phyloP scores from a whole-genome alignment of 2,113 vertebrate species.

The Canis aureus region DNA sequence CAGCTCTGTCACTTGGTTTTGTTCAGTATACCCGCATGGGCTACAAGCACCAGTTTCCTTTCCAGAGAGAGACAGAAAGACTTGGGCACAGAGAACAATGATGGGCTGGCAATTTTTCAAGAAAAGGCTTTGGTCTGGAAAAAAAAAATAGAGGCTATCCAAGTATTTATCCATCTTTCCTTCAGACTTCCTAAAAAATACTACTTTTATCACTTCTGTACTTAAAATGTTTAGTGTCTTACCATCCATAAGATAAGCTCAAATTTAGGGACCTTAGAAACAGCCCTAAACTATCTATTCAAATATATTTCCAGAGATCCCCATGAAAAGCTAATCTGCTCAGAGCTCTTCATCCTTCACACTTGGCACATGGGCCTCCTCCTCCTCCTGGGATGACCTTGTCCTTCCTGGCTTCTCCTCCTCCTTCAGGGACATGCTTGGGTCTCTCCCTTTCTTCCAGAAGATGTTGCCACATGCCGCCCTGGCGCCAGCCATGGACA shows the following conservation, averaged over 20 bases:
- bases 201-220: not conserved
- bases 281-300: not conserved
- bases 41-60: not conserved
- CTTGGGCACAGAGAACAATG: not conserved
- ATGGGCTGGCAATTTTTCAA: not conserved
- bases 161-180: not conserved
- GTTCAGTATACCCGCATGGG: accelerated
- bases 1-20: not conserved
- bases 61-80: not conserved
- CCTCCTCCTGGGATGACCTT: accelerated
- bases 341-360: not conserved
- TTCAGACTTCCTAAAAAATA: not conserved
- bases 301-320: not conserved
- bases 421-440: not conserved
- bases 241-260: not conserved
- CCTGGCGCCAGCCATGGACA: not conserved
- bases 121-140: not conserved
- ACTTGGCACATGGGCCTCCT: accelerated
- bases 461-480: not conserved
- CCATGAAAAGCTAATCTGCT: not conserved
- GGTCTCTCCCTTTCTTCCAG: not conserved
- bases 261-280: not conserved
- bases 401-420: not conserved
- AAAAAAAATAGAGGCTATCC: not conserved
- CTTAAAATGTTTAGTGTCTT: not conserved